Conservation (phyloP, 1,140 invertebrate species). For the Drosophila pandora region DNA sequence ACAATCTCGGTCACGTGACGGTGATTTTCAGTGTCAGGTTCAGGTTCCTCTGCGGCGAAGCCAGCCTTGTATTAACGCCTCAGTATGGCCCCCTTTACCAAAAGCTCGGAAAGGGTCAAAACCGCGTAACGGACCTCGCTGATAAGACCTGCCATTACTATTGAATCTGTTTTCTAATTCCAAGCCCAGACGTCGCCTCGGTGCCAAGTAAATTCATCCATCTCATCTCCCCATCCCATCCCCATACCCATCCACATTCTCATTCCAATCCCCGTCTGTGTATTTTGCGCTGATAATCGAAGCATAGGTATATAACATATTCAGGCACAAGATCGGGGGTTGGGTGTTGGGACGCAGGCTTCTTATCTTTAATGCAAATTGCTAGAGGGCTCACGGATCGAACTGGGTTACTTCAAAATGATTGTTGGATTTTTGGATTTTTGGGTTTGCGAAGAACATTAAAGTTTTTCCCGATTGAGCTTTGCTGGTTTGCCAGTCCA, state of each 20-base stretch:
- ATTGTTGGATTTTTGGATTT: constrained; percentile 19
- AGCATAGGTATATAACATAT: constrained; percentile 29
- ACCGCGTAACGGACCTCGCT: constrained; percentile 48
- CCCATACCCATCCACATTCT: neutral
- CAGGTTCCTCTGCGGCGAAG: constrained; percentile 19
- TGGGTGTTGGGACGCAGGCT: constrained; percentile 12
- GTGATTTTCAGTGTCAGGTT: constrained; percentile 67
- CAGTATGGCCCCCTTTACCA: constrained; percentile 58
- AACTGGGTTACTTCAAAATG: constrained; percentile 57
- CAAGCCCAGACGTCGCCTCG: constrained; percentile 31
- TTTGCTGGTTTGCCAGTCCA: constrained; percentile 2
- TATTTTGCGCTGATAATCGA: constrained; percentile 67
- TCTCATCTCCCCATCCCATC: constrained; percentile 2
- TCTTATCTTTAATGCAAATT: constrained; percentile 75
- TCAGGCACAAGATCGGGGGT: constrained; percentile 20
- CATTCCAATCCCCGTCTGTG: constrained; percentile 26
- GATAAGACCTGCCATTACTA: constrained; percentile 54
- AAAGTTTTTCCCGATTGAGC: constrained; percentile 12
- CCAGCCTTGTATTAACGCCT: constrained; percentile 39
- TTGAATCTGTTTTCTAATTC: constrained; percentile 73
- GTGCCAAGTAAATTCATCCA: constrained; percentile 28
- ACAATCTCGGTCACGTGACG: constrained; percentile 51
- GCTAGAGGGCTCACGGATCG: constrained; percentile 26
- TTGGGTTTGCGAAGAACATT: constrained; percentile 23
- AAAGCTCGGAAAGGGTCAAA: constrained; percentile 58